phyloP scores from a whole-genome alignment of 2,113 vertebrate genomes.

The Lampris incognitus region DNA sequence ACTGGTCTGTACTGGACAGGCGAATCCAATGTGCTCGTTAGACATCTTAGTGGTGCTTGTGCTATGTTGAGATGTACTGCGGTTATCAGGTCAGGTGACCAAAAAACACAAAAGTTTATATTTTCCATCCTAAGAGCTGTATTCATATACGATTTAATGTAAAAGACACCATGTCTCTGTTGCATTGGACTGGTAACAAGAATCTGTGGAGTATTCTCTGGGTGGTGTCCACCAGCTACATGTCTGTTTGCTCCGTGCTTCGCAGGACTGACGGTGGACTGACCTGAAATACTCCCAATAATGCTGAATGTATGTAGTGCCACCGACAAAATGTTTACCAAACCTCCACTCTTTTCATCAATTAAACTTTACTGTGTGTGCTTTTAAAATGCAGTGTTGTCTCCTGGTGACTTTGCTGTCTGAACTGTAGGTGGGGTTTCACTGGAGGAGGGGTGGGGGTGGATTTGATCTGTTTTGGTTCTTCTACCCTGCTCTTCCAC shows the following conservation, averaged over 20 bases:
- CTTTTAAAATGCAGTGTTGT: constrained; percentile 68
- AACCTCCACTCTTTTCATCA: constrained; percentile 84
- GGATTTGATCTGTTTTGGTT: neutral
- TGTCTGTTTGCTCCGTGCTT: constrained; percentile 73
- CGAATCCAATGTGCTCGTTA: constrained; percentile 65
- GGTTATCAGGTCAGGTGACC: constrained; percentile 58
- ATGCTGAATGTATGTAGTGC: constrained; percentile 86
- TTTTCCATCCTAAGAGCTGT: constrained; percentile 75
- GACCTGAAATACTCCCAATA: constrained; percentile 79
- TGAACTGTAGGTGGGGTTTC: neutral
- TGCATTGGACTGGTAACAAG: constrained; percentile 77
- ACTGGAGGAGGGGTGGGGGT: neutral
- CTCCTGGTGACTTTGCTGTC: constrained; percentile 13
- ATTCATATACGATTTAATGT: constrained; percentile 80
- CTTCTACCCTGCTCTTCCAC: too few species aligned
- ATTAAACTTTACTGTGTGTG: constrained; percentile 86
- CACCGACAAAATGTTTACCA: constrained; percentile 85
- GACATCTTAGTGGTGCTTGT: constrained; percentile 79
- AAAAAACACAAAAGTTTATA: constrained; percentile 45
- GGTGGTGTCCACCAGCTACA: constrained; percentile 62
- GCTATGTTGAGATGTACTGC: constrained; percentile 77
- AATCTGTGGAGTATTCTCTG: constrained; percentile 64
- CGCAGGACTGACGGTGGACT: constrained; percentile 79
- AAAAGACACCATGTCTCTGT: constrained; percentile 80
- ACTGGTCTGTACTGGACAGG: constrained; percentile 64